Conservation (phyloP, 2,888 invertebrate genomes). For the Ashinkailepas kermadecensis region DNA sequence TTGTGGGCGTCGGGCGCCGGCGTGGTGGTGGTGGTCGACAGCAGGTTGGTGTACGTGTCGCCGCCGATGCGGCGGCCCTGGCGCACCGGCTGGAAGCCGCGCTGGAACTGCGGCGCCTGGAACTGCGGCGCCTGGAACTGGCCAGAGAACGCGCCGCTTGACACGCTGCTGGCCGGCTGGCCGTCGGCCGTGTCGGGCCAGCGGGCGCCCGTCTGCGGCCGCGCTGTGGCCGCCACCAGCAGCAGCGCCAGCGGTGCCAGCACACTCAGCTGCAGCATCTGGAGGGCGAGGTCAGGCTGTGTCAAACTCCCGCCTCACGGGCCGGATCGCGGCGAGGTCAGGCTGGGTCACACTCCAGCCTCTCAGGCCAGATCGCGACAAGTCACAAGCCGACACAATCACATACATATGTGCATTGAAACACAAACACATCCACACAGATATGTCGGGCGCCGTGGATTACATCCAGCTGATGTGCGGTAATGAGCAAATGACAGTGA, state of each 20-base stretch:
- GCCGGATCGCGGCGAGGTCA: no score
- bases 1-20: background rate
- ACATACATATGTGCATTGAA: no score
- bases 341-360: no score
- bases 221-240: background rate
- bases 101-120: conserved; percentile 38
- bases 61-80: background rate
- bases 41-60: conserved; percentile 20
- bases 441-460: no score
- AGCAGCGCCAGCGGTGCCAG: background rate
- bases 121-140: conserved; percentile 38
- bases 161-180: background rate
- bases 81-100: conserved; percentile 13
- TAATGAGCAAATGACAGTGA: no score
- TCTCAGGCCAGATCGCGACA: no score
- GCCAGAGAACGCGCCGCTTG: conserved; percentile 31
- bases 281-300: background rate
- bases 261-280: background rate
- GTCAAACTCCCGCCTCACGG: no score
- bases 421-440: no score
- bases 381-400: no score
- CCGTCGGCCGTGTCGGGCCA: background rate
- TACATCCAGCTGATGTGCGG: no score
- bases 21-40: background rate
- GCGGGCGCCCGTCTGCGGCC: background rate